Base-by-base conservation (phyloP, 2,113 vertebrate species). In the Semnornis frantzii region DNA sequence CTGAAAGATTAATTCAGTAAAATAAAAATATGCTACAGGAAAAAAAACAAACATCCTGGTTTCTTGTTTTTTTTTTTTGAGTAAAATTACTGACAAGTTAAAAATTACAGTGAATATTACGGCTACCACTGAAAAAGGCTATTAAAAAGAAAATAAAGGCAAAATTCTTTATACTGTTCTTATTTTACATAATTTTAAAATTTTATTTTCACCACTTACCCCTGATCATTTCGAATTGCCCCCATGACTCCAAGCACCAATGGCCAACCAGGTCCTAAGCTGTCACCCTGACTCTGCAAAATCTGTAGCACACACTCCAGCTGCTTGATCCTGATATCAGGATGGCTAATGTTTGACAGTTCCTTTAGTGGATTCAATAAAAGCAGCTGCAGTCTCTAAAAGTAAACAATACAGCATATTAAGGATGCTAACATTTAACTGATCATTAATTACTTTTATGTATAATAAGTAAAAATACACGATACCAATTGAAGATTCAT, bases 211-310 rank as follows among this genome's bases (percentile, higher is more conserved):
- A 93, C 60, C 42, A 96, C 98, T 98, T 95, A 99, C 99, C 99
- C 99, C 97, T 99, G 99, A 98, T 99, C 99, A 89, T 98, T 99
- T 96, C 99, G 98, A 93, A 99, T 99, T 82, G 99, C 99, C 91
- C 99, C 99, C 95, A 99, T 99, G 82, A 99, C 99, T 73, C 99
- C 99, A 96, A 99, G 98, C 52, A 99, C 99, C 50, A 99, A 96
- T 10, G 99, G 99, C 99, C 99, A 99, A 16, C 99, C 99, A 54
- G 99, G 98, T 42, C 99, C 99, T 91, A 99, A 98, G 93, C 99
- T 98, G 97, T 99, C 99, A 31, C 99, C 99, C 89, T 99, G 99
- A 94, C 98, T 99, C 95, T 99, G 99, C 27, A 99, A 98, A 95
- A 99, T 99, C 97, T 99, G 99, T 70, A 99, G 94, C 46, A 99